Conservation (phyloP, 1,140 invertebrate species). For the Pachyrhynchus sulphureomaculatus region DNA sequence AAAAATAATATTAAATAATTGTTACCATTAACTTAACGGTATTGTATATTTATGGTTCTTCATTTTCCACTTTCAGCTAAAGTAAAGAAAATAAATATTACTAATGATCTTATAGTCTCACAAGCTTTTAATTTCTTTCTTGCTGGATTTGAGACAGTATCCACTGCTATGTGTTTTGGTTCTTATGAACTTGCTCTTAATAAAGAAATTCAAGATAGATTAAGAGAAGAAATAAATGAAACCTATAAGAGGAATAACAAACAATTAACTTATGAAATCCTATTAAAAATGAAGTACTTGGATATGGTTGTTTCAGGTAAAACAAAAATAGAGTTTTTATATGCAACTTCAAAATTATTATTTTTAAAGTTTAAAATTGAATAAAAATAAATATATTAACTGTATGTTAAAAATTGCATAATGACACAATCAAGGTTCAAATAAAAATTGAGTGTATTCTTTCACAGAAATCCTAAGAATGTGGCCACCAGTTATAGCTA, state of each 20-base stretch:
- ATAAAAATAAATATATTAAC: not conserved
- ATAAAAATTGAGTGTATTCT: not conserved
- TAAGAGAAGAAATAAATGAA: no score
- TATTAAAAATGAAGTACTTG: slow-evolving; percentile 30
- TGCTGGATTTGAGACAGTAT: no score
- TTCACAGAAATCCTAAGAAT: slow-evolving; percentile 52
- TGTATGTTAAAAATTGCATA: no score
- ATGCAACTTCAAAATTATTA: not conserved
- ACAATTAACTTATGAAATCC: slow-evolving; percentile 29
- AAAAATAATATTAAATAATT: no score
- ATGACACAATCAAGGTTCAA: no score
- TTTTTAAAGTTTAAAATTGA: not conserved
- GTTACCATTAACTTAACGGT: no score
- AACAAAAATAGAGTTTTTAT: slow-evolving; percentile 27
- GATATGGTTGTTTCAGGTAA: no score
- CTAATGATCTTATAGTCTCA: slow-evolving; percentile 43
- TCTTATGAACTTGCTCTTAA: slow-evolving; percentile 56
- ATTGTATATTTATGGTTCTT: no score
- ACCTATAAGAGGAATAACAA: not conserved
- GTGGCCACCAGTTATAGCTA: slow-evolving; percentile 54
- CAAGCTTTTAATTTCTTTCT: slow-evolving; percentile 52
- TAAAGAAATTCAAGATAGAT: no score
- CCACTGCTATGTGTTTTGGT: no score
- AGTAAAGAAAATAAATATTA: slow-evolving; percentile 2
- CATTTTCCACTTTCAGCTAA: no score